Percentiles rank a stretch among this genome's conserved stretches.
These are phyloP conservation scores for Hyperopisus bebe DNA, from an alignment of 2,113 vertebrate genomes.

Conservation along the genomic window DNA sequence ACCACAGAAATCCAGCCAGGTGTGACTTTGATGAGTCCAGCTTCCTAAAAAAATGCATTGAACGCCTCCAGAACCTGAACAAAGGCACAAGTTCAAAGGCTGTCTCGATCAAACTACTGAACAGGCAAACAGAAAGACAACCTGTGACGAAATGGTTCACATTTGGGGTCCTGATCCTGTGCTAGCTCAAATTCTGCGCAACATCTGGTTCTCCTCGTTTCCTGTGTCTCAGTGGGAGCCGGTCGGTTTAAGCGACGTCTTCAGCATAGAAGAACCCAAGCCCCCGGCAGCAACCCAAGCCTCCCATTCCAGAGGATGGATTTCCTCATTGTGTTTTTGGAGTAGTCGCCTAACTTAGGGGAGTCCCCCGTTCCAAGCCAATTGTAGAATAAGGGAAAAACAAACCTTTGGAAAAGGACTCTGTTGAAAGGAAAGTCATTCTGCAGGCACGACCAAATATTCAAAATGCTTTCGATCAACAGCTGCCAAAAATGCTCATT, in stretches of 20 bases:
- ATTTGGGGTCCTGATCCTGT: neutral
- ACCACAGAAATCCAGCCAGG: neutral
- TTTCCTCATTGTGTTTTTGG: neutral
- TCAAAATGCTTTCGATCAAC: neutral
- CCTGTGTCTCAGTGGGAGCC: neutral
- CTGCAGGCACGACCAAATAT: neutral
- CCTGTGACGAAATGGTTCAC: neutral
- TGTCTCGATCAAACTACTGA: no score
- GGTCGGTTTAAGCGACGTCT: neutral
- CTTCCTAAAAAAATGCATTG: neutral
- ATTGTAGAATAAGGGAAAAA: neutral
- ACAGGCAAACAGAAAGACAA: neutral
- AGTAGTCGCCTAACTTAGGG: neutral
- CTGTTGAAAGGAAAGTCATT: neutral
- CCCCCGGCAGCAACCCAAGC: neutral
- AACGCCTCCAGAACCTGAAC: neutral
- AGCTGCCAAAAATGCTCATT: neutral
- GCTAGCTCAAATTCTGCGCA: neutral
- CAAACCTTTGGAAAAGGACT: neutral
- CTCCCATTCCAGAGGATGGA: neutral
- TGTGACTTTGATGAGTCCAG: neutral
- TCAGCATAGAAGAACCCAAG: neutral
- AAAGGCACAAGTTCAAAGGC: neutral
- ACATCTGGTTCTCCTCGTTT: constrained; percentile 8
- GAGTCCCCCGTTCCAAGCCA: neutral